These are phyloP conservation scores for Griposia aprilina DNA, from an alignment of 2,888 invertebrate species.

Conservation along the genomic window DNA sequence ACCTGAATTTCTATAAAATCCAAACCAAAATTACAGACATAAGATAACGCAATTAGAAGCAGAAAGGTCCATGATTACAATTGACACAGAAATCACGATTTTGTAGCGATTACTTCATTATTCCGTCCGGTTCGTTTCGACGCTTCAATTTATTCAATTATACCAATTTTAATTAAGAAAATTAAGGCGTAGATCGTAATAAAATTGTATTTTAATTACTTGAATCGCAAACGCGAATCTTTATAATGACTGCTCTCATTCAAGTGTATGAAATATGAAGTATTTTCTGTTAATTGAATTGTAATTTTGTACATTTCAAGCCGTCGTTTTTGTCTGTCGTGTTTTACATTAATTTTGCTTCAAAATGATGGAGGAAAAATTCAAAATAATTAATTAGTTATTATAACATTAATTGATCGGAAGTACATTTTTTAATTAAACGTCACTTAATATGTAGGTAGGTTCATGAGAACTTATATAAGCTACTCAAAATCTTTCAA, in stretches of 20 bases:
- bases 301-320: conserved; percentile 45
- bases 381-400: conserved; percentile 20
- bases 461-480: neutral
- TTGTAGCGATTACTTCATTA: conserved; percentile 64
- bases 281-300: conserved; percentile 63
- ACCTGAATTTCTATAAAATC: conserved; percentile 29
- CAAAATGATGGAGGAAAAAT: neutral
- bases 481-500: neutral
- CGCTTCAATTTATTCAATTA: conserved; percentile 71
- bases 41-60: conserved; percentile 46
- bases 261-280: conserved; percentile 61
- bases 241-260: conserved; percentile 62
- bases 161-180: conserved; percentile 74
- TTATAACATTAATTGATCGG: neutral
- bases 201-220: conserved; percentile 70
- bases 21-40: conserved; percentile 41
- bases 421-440: neutral
- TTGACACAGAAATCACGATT: conserved; percentile 61
- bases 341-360: conserved; percentile 22
- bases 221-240: conserved; percentile 57
- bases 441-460: neutral
- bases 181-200: conserved; percentile 72
- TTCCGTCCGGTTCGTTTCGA: conserved; percentile 65
- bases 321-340: conserved; percentile 5
- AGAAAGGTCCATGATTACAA: conserved; percentile 57